Percentiles rank a stretch among this genome's conserved stretches.
phyloP scores from a whole-genome alignment of 2,797 vertebrate genomes.

The Acipenser transmontanus region DNA sequence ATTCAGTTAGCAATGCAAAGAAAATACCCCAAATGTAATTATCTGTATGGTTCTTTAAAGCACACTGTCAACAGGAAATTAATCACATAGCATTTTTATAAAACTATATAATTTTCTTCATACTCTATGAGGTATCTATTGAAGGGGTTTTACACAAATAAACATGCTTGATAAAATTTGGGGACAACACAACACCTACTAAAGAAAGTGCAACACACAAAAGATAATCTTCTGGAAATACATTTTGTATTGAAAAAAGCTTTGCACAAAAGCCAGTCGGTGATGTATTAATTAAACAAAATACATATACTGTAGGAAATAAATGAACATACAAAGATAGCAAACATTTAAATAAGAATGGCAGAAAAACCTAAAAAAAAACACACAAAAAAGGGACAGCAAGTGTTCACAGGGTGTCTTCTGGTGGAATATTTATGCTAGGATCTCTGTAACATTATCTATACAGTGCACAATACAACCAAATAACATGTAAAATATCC shows the following conservation, averaged over 20 bases:
- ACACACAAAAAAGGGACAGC: conserved; percentile 15
- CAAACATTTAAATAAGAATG: background rate
- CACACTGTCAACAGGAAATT: too few species aligned
- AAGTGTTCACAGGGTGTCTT: conserved; percentile 17
- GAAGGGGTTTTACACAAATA: too few species aligned
- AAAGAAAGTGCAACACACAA: conserved; percentile 9
- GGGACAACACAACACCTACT: too few species aligned
- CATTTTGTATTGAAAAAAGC: conserved; percentile 31
- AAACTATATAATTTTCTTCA: too few species aligned
- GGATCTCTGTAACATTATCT: conserved; percentile 32
- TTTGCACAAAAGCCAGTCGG: conserved; percentile 28
- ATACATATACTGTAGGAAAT: conserved; percentile 24
- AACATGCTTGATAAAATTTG: too few species aligned
- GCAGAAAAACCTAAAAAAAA: conserved; percentile 27
- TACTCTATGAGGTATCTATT: too few species aligned
- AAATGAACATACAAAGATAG: conserved; percentile 26
- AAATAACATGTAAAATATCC: conserved; percentile 26
- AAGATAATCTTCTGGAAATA: conserved; percentile 24
- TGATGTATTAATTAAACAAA: conserved; percentile 36
- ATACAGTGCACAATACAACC: conserved; percentile 28
- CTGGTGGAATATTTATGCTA: conserved; percentile 42
- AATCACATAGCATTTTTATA: too few species aligned
- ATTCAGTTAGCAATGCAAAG: too few species aligned
- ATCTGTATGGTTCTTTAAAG: too few species aligned
- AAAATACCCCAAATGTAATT: too few species aligned